phyloP scores from a whole-genome alignment of 1,140 invertebrate genomes.

The Drosophila obscura region DNA sequence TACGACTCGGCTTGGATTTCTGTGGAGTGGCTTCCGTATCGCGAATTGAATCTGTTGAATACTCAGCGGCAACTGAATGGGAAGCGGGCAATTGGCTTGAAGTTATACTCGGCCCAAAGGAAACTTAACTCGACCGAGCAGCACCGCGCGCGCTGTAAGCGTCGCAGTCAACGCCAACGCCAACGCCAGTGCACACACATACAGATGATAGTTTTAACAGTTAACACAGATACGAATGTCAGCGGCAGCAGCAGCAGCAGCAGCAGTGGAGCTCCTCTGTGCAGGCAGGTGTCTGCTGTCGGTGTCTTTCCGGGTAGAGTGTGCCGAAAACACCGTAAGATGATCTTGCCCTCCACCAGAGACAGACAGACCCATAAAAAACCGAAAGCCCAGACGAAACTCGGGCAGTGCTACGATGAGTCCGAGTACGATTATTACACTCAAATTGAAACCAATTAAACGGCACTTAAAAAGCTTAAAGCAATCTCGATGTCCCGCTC shows the following conservation, averaged over 20 bases:
- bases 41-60: conserved; percentile 73
- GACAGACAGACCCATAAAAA: conserved; percentile 21
- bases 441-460: conserved; percentile 55
- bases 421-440: conserved; percentile 18
- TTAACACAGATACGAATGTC: too few species aligned
- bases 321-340: conserved; percentile 27
- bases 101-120: conserved; percentile 78
- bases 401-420: conserved; percentile 2
- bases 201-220: neutral
- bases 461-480: conserved; percentile 37
- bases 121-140: conserved; percentile 55
- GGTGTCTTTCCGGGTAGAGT: conserved; percentile 46
- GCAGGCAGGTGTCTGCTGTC: conserved; percentile 45
- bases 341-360: conserved; percentile 23
- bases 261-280: conserved; percentile 25
- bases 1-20: conserved; percentile 19
- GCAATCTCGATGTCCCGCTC: conserved; percentile 6
- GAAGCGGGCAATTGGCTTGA: conserved; percentile 74
- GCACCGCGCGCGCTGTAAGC: conserved; percentile 10
- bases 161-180: conserved; percentile 21
- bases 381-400: neutral
- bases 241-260: too few species aligned
- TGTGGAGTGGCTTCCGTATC: conserved; percentile 22
- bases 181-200: conserved; percentile 2
- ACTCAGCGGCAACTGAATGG: conserved; percentile 75